Base-by-base conservation (phyloP, 2,888 invertebrate genomes). In the Helleia helle region DNA sequence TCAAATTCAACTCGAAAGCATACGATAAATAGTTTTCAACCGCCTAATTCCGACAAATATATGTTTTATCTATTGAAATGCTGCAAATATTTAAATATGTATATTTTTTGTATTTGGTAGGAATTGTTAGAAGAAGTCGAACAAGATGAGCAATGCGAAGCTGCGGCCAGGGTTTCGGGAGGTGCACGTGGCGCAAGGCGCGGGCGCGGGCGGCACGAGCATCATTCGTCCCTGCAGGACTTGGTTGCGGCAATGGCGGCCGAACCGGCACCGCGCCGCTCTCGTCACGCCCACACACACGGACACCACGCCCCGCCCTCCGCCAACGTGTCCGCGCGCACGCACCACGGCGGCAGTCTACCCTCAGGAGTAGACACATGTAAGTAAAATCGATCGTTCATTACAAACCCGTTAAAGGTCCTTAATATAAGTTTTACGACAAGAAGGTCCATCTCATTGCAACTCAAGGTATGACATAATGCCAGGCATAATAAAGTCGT, bases 101-200 rank as follows among this genome's bases (percentile, higher is more conserved):
- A 11, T 2, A 9, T 22, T 8, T 36, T 5, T 28, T 4, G 12
- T 13, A n/a, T 27, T 26, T 43, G 44, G 4, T 63, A 93, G 93
- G 89, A 92, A 77, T 85, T 93, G 63, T 83, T 94, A 51, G 88
- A 91, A 62, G 89, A 92, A 67, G 93, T 90, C 51, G 93, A 93
- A 70, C 90, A 91, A 60, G 91, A 92, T 71, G 91, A 92, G 62
- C 86, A 89, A 51, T 81, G 86, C 49, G 74, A 84, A 51, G 88
- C 84, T 49, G 86, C 86, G 40, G 84, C 85, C 51, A 65, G 85
- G 39, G 76, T 72, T 44, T 70, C 81, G 54, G 75, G 64, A 51
- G 62, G 59, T 41, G 51, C 49, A 49, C 57, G 63, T 51, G 62
- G 59, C 41, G 51, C 49, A 48, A 57, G 63, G 46, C 65, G 59